Evolutionary conservation across 1,140 invertebrate species (phyloP), one percentile per base, ranked within the genome.

Genomic region (Augochlora pura): DNA sequence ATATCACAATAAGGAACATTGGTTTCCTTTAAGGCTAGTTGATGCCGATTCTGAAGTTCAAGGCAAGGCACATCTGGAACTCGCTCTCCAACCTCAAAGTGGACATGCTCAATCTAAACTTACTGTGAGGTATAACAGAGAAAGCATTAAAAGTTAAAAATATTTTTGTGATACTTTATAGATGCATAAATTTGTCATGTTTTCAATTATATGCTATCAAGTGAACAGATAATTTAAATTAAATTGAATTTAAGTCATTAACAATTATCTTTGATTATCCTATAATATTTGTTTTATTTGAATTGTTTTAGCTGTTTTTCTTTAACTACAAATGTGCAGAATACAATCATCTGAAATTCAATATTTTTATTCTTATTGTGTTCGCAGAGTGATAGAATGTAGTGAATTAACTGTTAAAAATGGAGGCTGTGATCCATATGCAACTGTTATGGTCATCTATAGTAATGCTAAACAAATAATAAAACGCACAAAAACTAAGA

Each of bases 1-100:
- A 70, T 98, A 97, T 93, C 96, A 98, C 92, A 96, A 96, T 82
- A 97, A 97, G 88, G 97, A 98, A 89, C 96, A 98, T 90, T 98
- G 97, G 97, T 98, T 98, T 91, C 95, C 96, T 32, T 93, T 98
- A 85, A 94, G 95, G 81, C 95, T 96, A 27, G 96, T 98, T 42
- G 97, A 98, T 92, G 96, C 96, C 2, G 96, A 98, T 90, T 96
- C 96, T 6, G 97, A 98, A 93, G 97, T 98, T 32, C 97, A 98
- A 93, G 97, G 96, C 65, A 96, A 97, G 93, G 96, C 95, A 54
- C 96, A 97, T 86, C 95, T 97, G 77, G 96, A 96, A 87, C 94
- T 97, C 64, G 89, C 88, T 46, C 72, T 92, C 49, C 91, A 92
- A 79, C 85, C 90, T 60, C 91, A 92, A 88, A 88, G 89, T 73